Evolutionary conservation across 2,113 vertebrate genomes (phyloP).

Genomic region (Dolichotis patagonum): DNA sequence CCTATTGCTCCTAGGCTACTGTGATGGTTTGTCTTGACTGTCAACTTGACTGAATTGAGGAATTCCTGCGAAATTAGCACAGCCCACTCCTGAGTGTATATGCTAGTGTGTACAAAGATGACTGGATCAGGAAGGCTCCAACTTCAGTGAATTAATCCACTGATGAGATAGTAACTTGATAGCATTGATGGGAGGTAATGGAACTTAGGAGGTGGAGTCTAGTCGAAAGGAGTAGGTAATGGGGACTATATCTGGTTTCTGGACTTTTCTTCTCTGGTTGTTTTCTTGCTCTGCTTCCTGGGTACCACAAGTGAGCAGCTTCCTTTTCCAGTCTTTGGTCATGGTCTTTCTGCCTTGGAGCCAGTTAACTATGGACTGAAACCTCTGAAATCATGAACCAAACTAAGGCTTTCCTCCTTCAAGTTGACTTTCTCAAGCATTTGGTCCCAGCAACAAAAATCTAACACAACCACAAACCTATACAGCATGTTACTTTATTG

Average conservation of each 20-base stretch:
- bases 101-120: neutral
- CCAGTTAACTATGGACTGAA: neutral
- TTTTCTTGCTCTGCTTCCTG: neutral
- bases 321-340: neutral
- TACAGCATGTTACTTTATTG: neutral
- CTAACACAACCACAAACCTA: neutral
- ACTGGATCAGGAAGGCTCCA: neutral
- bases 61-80: neutral
- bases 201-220: neutral
- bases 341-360: neutral
- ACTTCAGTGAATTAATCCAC: neutral
- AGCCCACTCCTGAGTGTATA: neutral
- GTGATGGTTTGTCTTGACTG: neutral
- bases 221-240: neutral
- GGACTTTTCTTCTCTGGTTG: neutral
- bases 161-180: neutral
- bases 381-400: neutral
- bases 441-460: neutral
- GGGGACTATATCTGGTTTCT: neutral
- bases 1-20: neutral
- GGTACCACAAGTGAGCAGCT: neutral
- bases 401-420: neutral
- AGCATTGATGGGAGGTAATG: neutral
- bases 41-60: neutral
- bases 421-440: neutral